Evolutionary conservation across 2,888 invertebrate genomes (phyloP), one percentile per base, ranked within the genome.

Genomic region (Ypsolopha sequella): DNA sequence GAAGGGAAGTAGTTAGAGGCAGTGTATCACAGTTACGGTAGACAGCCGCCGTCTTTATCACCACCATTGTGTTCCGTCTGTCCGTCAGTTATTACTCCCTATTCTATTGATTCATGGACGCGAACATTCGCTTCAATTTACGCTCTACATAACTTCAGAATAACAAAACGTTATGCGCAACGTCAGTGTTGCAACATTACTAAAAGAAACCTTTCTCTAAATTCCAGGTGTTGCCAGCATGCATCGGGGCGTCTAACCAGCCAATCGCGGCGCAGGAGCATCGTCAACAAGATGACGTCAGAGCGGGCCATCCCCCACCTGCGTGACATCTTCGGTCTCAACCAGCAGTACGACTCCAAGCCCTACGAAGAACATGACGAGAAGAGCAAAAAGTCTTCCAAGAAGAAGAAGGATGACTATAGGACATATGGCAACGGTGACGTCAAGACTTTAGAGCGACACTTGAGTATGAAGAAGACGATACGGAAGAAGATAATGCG

Each of bases 391-490:
- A 90, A 89, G 69, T 70, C 75, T 36, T 63, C 66, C 55, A 89
- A 88, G 67, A 89, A 89, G 64, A 89, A 90, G 64, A 91, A 91
- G 65, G 91, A 92, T 59, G 92, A 92, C 68, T 91, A 88, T 75
- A 90, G 91, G 68, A 87, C 90, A 2, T 85, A 90, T 61, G 85
- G 89, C 10, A 91, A 91, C 64, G 90, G 89, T 50, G 91, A 91
- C 70, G 91, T 92, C 44, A 91, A 91, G 65, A 94, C 94, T 14
- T 76, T 94, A 43, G 94, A 95, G 68, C 85, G 94, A 61, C 94
- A 94, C 74, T 88, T 95, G 63, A 94, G 94, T 70, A 94, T 94
- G 94, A 94, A 95, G 85, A 94, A 94, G 72, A 94, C 94, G 13
- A 94, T 94, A 60, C 82, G 94, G 61, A 94, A 93, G 84, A 94